Evolutionary conservation across 2,888 invertebrate species (phyloP), one percentile per base, ranked within the genome.

Genomic region (Machimus rusticus): DNA sequence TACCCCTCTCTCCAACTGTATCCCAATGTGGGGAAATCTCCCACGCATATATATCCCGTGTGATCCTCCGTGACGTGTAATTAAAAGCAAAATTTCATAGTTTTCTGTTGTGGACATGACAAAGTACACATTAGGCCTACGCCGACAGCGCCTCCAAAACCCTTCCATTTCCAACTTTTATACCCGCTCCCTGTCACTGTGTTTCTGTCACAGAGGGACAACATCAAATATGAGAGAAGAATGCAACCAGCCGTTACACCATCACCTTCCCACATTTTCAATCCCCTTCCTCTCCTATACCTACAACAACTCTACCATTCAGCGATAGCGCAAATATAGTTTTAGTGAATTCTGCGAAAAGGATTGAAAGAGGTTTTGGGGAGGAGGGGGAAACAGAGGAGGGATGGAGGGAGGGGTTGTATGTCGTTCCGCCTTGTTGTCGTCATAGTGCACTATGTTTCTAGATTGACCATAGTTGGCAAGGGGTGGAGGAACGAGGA

Each of bases 61-160:
- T 66, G 66, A 66, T n/a, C 82, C 51, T n/a, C 37, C 57, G 37
- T 82, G 82, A 82, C 57, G 82, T 82, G 82, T 82, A 82, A 82
- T 82, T 82, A 82, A 82, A 82, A 82, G 82, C 82, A 55, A 82
- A 82, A 82, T 82, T 82, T 57, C 82, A 82, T 82, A 82, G 82
- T 82, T 82, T 82, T 82, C 82, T 82, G 82, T 82, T 82, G 82
- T 82, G 82, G 82, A 66, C 82, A 82, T 82, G 82, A 82, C 82
- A 66, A 82, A 82, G 66, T 82, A 82, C 57, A 82, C 66, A 82
- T 82, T 82, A 57, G 57, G 82, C 82, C 57, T 57, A 0, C 5
- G 37, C 19, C 37, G 66, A 57, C 57, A 23, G 57, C 37, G 82
- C 9, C 23, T 9, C 9, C 28, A 16, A 4, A 4, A 14, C 43